Evolutionary conservation across 1,140 invertebrate species (phyloP).

Genomic region (Monomorium pharaonis): DNA sequence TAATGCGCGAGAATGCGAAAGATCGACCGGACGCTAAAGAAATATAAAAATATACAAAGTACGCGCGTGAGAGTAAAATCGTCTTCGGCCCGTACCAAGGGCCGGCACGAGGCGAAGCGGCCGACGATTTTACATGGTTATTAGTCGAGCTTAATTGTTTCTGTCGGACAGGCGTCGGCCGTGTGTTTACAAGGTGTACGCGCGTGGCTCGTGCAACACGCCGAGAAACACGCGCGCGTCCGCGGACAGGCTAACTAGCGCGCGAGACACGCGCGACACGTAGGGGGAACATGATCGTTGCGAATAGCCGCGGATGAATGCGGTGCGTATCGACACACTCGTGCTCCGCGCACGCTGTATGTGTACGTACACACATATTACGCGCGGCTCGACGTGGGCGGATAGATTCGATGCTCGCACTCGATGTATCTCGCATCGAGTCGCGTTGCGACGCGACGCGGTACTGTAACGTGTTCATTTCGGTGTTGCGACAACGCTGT

Average conservation of each 20-base stretch:
- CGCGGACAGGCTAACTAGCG: conserved; percentile 62
- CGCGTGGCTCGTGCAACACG: conserved; percentile 75
- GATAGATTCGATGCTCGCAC: conserved; percentile 57
- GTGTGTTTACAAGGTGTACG: conserved; percentile 78
- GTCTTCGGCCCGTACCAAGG: too few species aligned
- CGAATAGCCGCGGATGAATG: conserved; percentile 55
- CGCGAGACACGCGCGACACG: conserved; percentile 67
- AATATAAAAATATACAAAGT: neutral
- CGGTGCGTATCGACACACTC: conserved; percentile 42
- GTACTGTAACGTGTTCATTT: conserved; percentile 71
- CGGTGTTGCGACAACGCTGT: conserved; percentile 46
- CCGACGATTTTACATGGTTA: conserved; percentile 71
- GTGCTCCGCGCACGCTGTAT: neutral
- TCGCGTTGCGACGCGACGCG: conserved; percentile 5
- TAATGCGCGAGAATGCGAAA: neutral
- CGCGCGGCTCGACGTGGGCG: conserved; percentile 42
- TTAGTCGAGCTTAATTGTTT: conserved; percentile 83
- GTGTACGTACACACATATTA: too few species aligned
- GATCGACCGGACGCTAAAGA: neutral
- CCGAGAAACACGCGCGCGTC: conserved; percentile 74
- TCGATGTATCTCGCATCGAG: conserved; percentile 31
- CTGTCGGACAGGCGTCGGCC: conserved; percentile 74
- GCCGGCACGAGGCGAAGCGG: neutral
- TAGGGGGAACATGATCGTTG: conserved; percentile 64
- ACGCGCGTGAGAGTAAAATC: neutral